phyloP scores from a whole-genome alignment of 2,113 vertebrate species.

The Aleadryas rufinucha region DNA sequence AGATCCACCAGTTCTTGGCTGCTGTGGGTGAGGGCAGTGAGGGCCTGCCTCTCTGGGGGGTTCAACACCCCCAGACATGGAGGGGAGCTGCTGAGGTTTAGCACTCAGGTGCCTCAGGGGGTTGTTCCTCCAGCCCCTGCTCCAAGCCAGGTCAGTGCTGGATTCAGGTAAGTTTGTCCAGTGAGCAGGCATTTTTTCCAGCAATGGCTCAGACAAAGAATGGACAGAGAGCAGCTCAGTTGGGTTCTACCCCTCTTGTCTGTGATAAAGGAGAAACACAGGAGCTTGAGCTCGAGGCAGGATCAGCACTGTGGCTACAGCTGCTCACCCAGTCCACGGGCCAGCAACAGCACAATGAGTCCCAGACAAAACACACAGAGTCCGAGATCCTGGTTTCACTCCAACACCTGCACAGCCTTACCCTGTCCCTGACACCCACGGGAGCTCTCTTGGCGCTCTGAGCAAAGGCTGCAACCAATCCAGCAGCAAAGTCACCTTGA shows the following conservation, averaged over 20 bases:
- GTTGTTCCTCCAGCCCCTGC: not conserved
- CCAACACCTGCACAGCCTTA: not conserved
- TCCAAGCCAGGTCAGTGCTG: not conserved
- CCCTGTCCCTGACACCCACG: not conserved
- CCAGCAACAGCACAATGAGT: not conserved
- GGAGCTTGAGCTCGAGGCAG: not conserved
- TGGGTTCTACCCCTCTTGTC: not conserved
- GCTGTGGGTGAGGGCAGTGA: rapidly evolving
- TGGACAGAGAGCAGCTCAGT: not conserved
- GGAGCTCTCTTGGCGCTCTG: rapidly evolving
- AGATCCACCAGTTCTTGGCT: not conserved
- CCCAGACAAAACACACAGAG: not conserved
- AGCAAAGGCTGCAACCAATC: not conserved
- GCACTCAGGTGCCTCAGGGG: not conserved
- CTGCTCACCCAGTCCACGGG: rapidly evolving
- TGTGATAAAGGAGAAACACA: not conserved
- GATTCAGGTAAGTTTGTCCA: not conserved
- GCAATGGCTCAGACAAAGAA: not conserved
- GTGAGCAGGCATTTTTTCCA: not conserved
- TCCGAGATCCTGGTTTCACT: not conserved
- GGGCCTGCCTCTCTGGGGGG: rapidly evolving
- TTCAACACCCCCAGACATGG: not conserved
- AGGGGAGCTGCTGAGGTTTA: not conserved
- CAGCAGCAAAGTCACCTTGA: not conserved
- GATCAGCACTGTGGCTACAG: rapidly evolving